Evolutionary conservation across 1,140 invertebrate species (phyloP).

Genomic region (Pseudomyrmex cubaensis): DNA sequence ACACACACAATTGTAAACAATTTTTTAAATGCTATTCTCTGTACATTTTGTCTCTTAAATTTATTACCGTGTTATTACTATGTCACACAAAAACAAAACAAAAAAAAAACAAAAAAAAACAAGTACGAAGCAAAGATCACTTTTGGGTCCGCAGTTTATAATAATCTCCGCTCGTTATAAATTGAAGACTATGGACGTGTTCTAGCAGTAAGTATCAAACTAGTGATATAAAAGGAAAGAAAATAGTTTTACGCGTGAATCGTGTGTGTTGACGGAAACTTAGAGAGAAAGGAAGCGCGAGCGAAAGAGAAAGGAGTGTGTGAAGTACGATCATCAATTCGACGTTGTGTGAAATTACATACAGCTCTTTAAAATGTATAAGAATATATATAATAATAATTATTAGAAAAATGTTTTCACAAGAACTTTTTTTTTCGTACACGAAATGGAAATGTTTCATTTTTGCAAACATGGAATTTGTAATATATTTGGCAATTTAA

Average conservation of each 20-base stretch:
- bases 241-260: slow-evolving; percentile 65
- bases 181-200: slow-evolving; percentile 69
- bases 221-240: slow-evolving; percentile 49
- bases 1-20: slow-evolving; percentile 76
- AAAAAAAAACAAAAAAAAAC: not conserved
- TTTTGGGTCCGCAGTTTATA: slow-evolving; percentile 71
- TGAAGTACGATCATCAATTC: slow-evolving; percentile 48
- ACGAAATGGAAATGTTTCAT: not conserved
- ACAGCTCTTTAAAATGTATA: slow-evolving; percentile 53
- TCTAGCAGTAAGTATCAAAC: slow-evolving; percentile 64
- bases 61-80: slow-evolving; percentile 80
- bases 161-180: slow-evolving; percentile 69
- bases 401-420: slow-evolving; percentile 43
- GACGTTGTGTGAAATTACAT: slow-evolving; percentile 64
- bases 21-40: slow-evolving; percentile 83
- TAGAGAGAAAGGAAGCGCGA: slow-evolving; percentile 32
- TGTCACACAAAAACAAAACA: slow-evolving; percentile 61
- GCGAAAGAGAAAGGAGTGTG: slow-evolving; percentile 27
- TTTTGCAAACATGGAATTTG: slow-evolving; percentile 11
- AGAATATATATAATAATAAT: slow-evolving; percentile 61
- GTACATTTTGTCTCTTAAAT: slow-evolving; percentile 84
- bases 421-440: slow-evolving; percentile 23
- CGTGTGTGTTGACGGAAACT: slow-evolving; percentile 50
- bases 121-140: slow-evolving; percentile 74
- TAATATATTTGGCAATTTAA: slow-evolving; percentile 16